Evolutionary conservation across 2,888 invertebrate species (phyloP), one percentile per base, ranked within the genome.

Genomic region (Hirtodrosophila cameraria): DNA sequence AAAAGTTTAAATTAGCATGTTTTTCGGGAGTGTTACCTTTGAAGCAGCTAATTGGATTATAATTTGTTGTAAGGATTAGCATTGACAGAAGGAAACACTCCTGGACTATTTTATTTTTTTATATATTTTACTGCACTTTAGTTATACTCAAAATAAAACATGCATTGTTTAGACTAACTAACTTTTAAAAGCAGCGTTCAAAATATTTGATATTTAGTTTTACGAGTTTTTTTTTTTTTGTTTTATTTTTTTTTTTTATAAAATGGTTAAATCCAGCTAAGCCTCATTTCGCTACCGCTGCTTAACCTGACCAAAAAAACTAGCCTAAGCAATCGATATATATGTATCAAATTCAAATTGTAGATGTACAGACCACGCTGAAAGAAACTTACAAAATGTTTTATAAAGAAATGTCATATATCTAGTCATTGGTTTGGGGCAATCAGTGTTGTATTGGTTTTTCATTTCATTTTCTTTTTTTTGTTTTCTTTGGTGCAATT

Each of bases 201-300:
- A 41, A 62, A 75, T 62, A 57, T 41, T 60, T 62, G 20, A 16
- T 38, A 11, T 49, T 62, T 48, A 55, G 15, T n/a, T 57, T 65
- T 33, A 58, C 45, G 25, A 38, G 20, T 46, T 49, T 73, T 58
- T 41, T 42, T 48, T 20, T 52, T 49, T 58, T 39, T 66, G 28
- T 60, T n/a, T n/a, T n/a, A n/a, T n/a, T n/a, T n/a, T n/a, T n/a
- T n/a, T n/a, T n/a, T 45, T 36, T 53, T 57, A 43, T 45, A 33
- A 65, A 50, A 61, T 23, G 23, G 30, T 75, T 68, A 87, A 76
- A 89, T 89, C 89, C 89, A 89, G 86, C 81, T 87, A 78, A 87
- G 82, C 89, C 88, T 88, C 87, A 88, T 89, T 89, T 89, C 89
- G 89, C 89, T 89, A 89, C 89, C 89, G 77, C 75, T 70, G 79